Evolutionary conservation across 2,888 invertebrate species (phyloP).

Genomic region (Suillia variegata): DNA sequence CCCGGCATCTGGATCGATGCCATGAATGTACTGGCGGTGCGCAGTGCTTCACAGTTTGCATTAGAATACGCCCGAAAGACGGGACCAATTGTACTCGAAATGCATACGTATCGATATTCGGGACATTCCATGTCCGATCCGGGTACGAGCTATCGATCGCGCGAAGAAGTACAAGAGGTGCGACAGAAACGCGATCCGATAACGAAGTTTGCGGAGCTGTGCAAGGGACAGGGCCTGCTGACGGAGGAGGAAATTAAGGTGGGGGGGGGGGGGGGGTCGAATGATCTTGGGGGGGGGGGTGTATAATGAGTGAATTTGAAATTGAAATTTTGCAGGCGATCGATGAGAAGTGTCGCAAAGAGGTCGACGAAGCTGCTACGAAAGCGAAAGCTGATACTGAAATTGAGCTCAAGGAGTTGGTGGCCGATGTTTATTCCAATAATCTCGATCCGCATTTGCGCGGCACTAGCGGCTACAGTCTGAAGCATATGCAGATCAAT

Average conservation of each 20-base stretch:
- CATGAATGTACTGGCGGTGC: conserved; percentile 94
- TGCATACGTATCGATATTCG: conserved; percentile 93
- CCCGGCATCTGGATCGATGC: conserved; percentile 98
- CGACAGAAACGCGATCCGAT: conserved; percentile 96
- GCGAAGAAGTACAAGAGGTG: conserved; percentile 97
- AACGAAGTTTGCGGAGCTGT: conserved; percentile 89
- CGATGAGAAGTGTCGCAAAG: conserved; percentile 83
- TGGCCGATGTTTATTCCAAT: conserved; percentile 78
- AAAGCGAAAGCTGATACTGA: conserved; percentile 78
- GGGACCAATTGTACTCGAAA: conserved; percentile 93
- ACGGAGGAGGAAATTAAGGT: conserved; percentile 92
- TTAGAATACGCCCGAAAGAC: conserved; percentile 82
- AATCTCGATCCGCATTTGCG: conserved; percentile 71
- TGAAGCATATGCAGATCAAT: conserved; percentile 51
- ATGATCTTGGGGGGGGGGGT: neutral
- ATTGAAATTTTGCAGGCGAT: conserved; percentile 68
- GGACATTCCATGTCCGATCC: conserved; percentile 99
- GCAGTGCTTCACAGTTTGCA: conserved; percentile 84
- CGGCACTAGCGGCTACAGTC: conserved; percentile 58
- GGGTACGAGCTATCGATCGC: conserved; percentile 92
- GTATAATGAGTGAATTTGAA: neutral
- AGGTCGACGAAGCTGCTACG: conserved; percentile 85
- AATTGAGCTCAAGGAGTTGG: conserved; percentile 75
- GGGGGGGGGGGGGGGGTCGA: too few species aligned
- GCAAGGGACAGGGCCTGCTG: conserved; percentile 76